Evolutionary conservation across 2,888 invertebrate genomes (phyloP).

Genomic region (Exocentrus adspersus): DNA sequence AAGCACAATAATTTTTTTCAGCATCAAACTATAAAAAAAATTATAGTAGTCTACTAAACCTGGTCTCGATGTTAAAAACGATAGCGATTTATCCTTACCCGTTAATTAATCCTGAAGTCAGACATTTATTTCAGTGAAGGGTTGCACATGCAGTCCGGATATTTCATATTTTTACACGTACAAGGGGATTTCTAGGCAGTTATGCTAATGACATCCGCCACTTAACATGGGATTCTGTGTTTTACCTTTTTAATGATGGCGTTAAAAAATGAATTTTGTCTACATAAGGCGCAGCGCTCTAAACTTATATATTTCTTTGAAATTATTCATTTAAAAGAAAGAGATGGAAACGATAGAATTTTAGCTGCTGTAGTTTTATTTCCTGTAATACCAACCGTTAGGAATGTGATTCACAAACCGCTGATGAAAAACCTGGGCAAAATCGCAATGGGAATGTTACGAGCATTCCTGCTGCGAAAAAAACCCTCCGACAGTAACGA

Average conservation of each 20-base stretch:
- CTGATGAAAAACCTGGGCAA: conserved; percentile 4
- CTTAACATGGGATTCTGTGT: conserved; percentile 43
- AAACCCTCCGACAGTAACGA: conserved; percentile 12
- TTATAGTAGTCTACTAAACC: no score
- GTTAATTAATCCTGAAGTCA: conserved; percentile 45
- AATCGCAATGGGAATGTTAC: conserved; percentile 3
- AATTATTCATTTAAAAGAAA: neutral
- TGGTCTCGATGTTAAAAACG: no score
- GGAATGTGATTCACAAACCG: conserved; percentile 5
- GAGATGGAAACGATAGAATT: neutral
- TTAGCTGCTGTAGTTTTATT: neutral
- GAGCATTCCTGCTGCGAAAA: conserved; percentile 1
- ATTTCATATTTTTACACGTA: conserved; percentile 32
- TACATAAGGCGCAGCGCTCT: conserved; percentile 43
- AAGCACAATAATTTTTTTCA: no score
- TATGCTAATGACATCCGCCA: conserved; percentile 56
- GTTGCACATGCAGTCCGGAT: conserved; percentile 38
- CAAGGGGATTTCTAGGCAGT: conserved; percentile 50
- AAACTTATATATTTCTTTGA: no score
- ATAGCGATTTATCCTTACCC: conserved; percentile 39
- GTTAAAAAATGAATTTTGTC: conserved; percentile 33
- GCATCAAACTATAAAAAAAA: no score
- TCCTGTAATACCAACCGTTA: neutral
- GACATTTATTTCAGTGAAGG: conserved; percentile 45
- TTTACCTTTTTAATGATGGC: conserved; percentile 42